Evolutionary conservation across 2,888 invertebrate genomes (phyloP), one percentile per base, ranked within the genome.

Genomic region (Orgyia antiqua): DNA sequence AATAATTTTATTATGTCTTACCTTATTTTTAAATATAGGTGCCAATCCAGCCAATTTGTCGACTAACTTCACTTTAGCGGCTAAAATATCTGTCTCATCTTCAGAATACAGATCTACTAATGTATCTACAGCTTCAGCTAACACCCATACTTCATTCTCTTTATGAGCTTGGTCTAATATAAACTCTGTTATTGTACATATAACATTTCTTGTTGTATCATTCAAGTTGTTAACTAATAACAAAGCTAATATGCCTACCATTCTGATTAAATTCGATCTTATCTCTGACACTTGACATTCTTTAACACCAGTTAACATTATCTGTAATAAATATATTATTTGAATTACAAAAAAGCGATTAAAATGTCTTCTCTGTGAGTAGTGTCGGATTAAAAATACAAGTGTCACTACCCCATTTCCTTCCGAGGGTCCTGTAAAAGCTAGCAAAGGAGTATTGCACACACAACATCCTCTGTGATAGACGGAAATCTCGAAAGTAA

Each of bases 31-130:
- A 35, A 94, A 86, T 33, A 83, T 67, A 13, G 92, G 91, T 17
- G 88, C 75, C 12, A 93, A 51, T 8, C 71, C 58, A 18, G 80
- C 72, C 9, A 93, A 69, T 55, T 89, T 90, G n/a, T 89, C 88
- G 2, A 90, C 84, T 28, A 94, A 79, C 43, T 88, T 87, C 9
- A 93, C 83, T 58, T 91, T 90, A 37, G 77, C 77, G 1, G 92
- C 90, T 35, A 93, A 70, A 10, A 60, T 58, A 62, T 93, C 91
- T 33, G 92, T 90, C 57, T 92, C 91, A 58, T 94, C 94, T 58
- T 93, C 93, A 0, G 92, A 89, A 69, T 92, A 94, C 46, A 94
- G 88, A 60, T 94, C 94, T 71, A 94, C 92, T 13, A 94, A 59
- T 0, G 92, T 89, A 59, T 94, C 94, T 20, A 94, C 63, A 2